Base-by-base conservation (phyloP, 1,140 invertebrate species). In the Druon quercuslanigerum region DNA sequence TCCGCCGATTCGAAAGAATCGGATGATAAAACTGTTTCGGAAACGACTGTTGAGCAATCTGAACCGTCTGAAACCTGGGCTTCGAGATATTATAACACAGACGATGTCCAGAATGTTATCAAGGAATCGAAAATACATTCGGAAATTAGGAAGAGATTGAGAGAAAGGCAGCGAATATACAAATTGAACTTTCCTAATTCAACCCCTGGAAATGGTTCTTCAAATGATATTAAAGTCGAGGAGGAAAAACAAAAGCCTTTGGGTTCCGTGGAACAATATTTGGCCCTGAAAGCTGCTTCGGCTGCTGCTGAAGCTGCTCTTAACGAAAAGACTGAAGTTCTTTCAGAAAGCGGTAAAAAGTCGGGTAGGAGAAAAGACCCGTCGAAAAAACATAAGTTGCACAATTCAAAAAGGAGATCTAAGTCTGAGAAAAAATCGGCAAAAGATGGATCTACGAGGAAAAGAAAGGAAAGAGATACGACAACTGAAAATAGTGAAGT, bases 51-150 rank as follows among this genome's bases (percentile, higher is more conserved):
- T 16, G 80, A 77, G 25, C 74, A 71, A 17, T 11, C 71, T 8
- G 71, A 82, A 33, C 77, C 77, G 12, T 17, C 85, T 5, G 90
- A 92, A 86, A 92, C 91, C 17, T 92, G 91, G 91, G 89, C 89
- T 13, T 86, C 88, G 8, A 86, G 91, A 33, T 92, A 92, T 78
- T 90, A 89, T 81, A 88, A 90, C 57, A 90, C 90, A 20, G 91
- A 92, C 13, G 90, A 90, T 73, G 91, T 92, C 13, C 90, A 92
- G 72, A 91, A 79, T 74, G 91, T 92, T 25, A 91, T 92, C 73
- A 91, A 91, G 82, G 91, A 92, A 75, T 92, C 91, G 6, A 92
- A 92, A 75, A 92, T 92, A 54, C 91, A 92, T 17, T 92, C 91
- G 1, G 91, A 92, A 82, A 92, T 92, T 74, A 85, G 91, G 11